These are phyloP conservation scores for Drosophila pandora DNA, from an alignment of 1,140 invertebrate genomes.

Conservation along the genomic window DNA sequence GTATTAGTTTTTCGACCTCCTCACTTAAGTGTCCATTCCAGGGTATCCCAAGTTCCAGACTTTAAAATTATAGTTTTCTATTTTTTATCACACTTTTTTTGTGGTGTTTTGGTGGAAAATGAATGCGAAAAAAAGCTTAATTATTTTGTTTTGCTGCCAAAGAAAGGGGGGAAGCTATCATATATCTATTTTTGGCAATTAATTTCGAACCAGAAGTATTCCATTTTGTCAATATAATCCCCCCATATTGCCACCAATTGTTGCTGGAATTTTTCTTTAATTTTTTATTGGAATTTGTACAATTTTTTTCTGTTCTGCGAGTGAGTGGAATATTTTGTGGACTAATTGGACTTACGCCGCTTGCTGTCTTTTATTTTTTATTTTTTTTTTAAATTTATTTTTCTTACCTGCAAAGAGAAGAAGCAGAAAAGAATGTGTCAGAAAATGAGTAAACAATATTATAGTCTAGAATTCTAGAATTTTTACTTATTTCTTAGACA, in stretches of 20 bases:
- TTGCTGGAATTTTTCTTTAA: constrained; percentile 52
- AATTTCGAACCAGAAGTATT: constrained; percentile 21
- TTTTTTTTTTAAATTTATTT: constrained; percentile 40
- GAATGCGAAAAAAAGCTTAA: constrained; percentile 64
- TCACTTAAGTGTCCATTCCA: background rate
- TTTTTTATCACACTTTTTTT: constrained; percentile 34
- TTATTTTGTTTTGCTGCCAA: constrained; percentile 68
- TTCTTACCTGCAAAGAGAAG: constrained; percentile 75
- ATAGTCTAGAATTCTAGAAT: constrained; percentile 3
- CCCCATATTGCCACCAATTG: constrained; percentile 15
- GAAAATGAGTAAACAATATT: constrained; percentile 61
- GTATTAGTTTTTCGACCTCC: background rate
- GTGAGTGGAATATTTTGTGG: constrained; percentile 57
- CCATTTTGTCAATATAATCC: constrained; percentile 34
- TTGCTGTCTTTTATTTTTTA: constrained; percentile 3
- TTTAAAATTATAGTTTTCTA: background rate
- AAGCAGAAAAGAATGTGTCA: constrained; percentile 53
- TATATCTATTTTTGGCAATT: constrained; percentile 57
- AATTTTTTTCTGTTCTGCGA: constrained; percentile 12
- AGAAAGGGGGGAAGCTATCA: constrained; percentile 1
- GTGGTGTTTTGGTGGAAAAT: background rate
- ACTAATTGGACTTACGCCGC: constrained; percentile 68
- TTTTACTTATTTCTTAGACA: constrained; percentile 31
- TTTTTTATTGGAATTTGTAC: constrained; percentile 66
- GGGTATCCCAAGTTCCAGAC: background rate